Conservation (phyloP, 2,113 vertebrate species). For the Gymnobelideus leadbeateri region DNA sequence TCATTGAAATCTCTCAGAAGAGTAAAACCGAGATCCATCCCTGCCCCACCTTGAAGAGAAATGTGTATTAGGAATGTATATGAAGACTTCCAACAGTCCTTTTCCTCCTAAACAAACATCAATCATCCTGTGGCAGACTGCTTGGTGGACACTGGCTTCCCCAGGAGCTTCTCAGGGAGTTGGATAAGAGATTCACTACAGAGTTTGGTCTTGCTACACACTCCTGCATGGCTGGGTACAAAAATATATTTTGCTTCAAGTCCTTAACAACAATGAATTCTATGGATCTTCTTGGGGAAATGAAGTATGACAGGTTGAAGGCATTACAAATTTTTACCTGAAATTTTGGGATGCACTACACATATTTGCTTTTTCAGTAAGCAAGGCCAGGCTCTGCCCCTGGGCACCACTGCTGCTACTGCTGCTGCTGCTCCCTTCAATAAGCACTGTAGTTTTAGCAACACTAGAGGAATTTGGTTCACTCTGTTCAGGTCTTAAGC, state of each 20-base stretch:
- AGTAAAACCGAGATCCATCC: slow-evolving; percentile 63
- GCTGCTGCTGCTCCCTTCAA: slow-evolving; percentile 42
- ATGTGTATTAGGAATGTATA: slow-evolving; percentile 67
- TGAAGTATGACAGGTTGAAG: slow-evolving; percentile 58
- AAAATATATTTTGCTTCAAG: slow-evolving; percentile 76
- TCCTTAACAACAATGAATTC: slow-evolving; percentile 73
- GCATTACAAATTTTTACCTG: slow-evolving; percentile 65
- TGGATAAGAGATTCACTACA: slow-evolving; percentile 56
- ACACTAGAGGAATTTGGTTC: slow-evolving; percentile 56
- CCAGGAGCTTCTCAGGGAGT: slow-evolving; percentile 61
- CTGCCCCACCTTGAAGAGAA: slow-evolving; percentile 64
- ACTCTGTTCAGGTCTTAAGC: slow-evolving; percentile 82
- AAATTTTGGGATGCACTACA: slow-evolving; percentile 49
- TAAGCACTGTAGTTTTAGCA: slow-evolving; percentile 54
- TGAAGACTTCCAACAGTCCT: slow-evolving; percentile 66
- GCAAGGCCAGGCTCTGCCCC: slow-evolving; percentile 54
- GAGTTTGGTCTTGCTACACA: slow-evolving; percentile 64
- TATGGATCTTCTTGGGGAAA: slow-evolving; percentile 73
- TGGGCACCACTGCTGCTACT: slow-evolving; percentile 44
- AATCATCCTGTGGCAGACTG: slow-evolving; percentile 51
- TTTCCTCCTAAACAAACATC: slow-evolving; percentile 67
- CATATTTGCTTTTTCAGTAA: slow-evolving; percentile 67
- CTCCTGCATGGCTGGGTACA: slow-evolving; percentile 66
- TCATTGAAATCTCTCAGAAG: slow-evolving; percentile 62
- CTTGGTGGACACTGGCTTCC: slow-evolving; percentile 59